Base-by-base conservation (phyloP, 2,797 vertebrate species). In the Paramormyrops hopkinsi region DNA sequence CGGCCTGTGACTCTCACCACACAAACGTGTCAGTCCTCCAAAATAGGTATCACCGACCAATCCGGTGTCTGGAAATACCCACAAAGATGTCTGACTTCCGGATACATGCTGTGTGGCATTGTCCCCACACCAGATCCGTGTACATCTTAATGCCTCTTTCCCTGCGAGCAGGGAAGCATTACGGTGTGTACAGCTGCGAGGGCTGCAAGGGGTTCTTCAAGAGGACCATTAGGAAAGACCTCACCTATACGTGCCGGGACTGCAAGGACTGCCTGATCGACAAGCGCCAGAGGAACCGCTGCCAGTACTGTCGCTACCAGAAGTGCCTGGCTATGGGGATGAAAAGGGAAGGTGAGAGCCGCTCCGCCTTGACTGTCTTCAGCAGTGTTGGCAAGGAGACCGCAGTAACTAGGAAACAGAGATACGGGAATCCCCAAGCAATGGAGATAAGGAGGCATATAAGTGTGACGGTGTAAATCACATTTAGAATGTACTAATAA, bases 181-280 rank as follows among this genome's bases (percentile, higher is more conserved):
- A 97, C 0, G 96, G 98, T 0, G 98, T 99, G 56, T 98, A 99
- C 94, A 99, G 98, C 92, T 99, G 98, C 1, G 98, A 99, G 91
- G 98, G 98, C 91, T 99, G 98, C 94, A 99, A 99, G 92, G 98
- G 98, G 14, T 99, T 99, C 95, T 99, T 99, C 92, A 99, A 99
- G 93, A 96, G 98, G 88, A 99, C 98, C 0, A 97, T 99, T 87
- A 94, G 98, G 17, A 99, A 99, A 93, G 98, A 99, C 91, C 97
- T 99, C 85, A 95, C 96, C 91, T 99, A 99, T 94, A 98, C 98
- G 0, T 99, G 98, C 92, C 97, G 98, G 51, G 98, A 99, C 92
- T 97, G 91, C 91, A 99, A 99, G 91, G 98, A 98, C 91, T 99
- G 98, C 92, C 96, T 98, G 89, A 98, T 99, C 0, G 98, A 99